These are phyloP conservation scores for Monopterus albus DNA, from an alignment of 2,113 vertebrate species.

Conservation along the genomic window DNA sequence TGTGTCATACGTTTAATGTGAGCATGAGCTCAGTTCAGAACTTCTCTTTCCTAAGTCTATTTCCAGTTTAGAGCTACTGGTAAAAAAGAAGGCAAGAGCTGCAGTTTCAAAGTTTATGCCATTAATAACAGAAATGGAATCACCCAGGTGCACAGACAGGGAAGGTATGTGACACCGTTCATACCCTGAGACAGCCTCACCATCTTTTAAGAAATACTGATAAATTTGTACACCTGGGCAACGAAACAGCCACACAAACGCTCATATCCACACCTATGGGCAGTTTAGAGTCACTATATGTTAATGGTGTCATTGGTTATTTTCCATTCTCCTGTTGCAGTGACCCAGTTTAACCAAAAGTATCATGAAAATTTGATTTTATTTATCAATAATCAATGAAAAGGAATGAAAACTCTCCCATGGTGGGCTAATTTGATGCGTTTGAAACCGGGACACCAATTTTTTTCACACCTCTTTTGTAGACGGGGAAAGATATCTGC, in stretches of 20 bases:
- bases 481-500: not conserved
- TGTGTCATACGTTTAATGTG: constrained; percentile 2
- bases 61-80: not conserved
- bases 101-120: not conserved
- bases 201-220: no score
- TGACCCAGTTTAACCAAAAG: constrained; percentile 14
- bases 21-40: not conserved
- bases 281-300: no score
- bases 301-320: not conserved
- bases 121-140: not conserved
- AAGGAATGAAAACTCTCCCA: not conserved
- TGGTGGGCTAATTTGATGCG: not conserved
- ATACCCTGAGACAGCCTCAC: not conserved
- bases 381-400: constrained; percentile 41
- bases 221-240: no score
- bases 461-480: no score
- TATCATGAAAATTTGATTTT: not conserved
- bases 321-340: not conserved
- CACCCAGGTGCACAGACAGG: not conserved
- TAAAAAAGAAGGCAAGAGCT: not conserved
- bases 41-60: not conserved
- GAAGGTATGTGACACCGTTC: not conserved
- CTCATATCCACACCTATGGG: no score
- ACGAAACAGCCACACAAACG: no score
- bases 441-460: no score